These are phyloP conservation scores for Actinia tenebrosa DNA, from an alignment of 64 coral and sea anemone genomes.

Conservation along the genomic window DNA sequence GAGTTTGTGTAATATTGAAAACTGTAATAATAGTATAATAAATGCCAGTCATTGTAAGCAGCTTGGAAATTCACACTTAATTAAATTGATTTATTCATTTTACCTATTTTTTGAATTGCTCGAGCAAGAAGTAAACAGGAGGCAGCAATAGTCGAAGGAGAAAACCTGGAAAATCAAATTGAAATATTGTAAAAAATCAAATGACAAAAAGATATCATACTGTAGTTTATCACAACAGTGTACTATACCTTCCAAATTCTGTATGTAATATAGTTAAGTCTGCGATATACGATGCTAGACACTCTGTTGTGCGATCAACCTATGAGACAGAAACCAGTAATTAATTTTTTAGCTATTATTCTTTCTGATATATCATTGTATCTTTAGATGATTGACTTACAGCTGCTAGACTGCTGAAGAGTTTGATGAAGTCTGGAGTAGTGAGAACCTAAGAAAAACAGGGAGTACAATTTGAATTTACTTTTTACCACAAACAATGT, in stretches of 20 bases:
- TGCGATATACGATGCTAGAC: constrained; percentile 70
- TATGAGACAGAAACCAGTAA: constrained; percentile 8
- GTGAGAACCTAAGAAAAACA: constrained; percentile 57
- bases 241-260: constrained; percentile 80
- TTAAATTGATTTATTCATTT: background rate
- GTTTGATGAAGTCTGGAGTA: constrained; percentile 70
- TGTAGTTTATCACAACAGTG: too few species aligned
- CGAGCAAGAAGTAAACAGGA: constrained; percentile 67
- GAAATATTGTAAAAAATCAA: background rate
- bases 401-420: constrained; percentile 63
- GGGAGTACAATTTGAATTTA: background rate
- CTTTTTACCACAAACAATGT: too few species aligned
- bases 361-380: too few species aligned
- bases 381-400: constrained; percentile 40
- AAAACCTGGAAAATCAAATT: constrained; percentile 41
- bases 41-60: too few species aligned
- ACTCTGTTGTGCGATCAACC: constrained; percentile 72
- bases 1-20: too few species aligned
- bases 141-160: constrained; percentile 60
- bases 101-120: constrained; percentile 43
- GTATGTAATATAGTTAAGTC: constrained; percentile 95
- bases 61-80: too few species aligned
- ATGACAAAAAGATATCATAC: too few species aligned
- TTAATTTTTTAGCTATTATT: background rate
- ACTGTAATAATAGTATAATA: too few species aligned